Evolutionary conservation across 2,113 vertebrate species (phyloP), one percentile per base, ranked within the genome.

Genomic region (Microtus pennsylvanicus): DNA sequence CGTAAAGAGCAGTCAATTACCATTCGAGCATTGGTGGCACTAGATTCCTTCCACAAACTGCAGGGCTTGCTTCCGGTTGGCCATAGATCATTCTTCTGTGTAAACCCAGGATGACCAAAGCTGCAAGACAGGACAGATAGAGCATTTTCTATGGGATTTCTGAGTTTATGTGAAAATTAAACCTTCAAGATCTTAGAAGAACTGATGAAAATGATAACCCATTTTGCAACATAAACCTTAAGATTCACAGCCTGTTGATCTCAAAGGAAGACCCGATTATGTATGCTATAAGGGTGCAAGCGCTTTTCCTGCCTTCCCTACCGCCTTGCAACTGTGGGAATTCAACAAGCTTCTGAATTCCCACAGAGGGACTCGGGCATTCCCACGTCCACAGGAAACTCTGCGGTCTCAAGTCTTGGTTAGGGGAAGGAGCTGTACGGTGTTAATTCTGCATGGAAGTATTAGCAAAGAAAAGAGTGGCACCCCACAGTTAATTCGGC

Each of bases 101-200:
- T 74, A 97, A 92, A 93, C 86, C 74, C 78, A 92, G 91, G 86
- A 91, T 95, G 91, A 93, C 22, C 19, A 19, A 82, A 94, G 55
- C 92, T 78, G 19, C 9, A 76, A 55, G 52, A 81, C 93, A 72
- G 63, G 77, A 65, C 45, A 85, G 75, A 50, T 45, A 85, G 33
- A 91, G 92, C 93, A 42, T 95, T 95, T 95, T 47, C 96, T 58
- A 42, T 33, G 89, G 67, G 67, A 67, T 87, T 94, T 85, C 65
- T 87, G 67, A 95, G 92, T 69, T 92, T 94, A 93, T 90, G 83
- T 89, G 88, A 86, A 82, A 91, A 92, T 91, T 95, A 92, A 91
- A 30, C 88, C 90, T 94, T 90, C 93, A 55, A 95, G 69, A 94
- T 96, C 72, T 93, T 92, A 58, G 7, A 94, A 94, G 92, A 96